Base-by-base conservation (phyloP, 2,797 vertebrate genomes). In the Poliocrania exsul region DNA sequence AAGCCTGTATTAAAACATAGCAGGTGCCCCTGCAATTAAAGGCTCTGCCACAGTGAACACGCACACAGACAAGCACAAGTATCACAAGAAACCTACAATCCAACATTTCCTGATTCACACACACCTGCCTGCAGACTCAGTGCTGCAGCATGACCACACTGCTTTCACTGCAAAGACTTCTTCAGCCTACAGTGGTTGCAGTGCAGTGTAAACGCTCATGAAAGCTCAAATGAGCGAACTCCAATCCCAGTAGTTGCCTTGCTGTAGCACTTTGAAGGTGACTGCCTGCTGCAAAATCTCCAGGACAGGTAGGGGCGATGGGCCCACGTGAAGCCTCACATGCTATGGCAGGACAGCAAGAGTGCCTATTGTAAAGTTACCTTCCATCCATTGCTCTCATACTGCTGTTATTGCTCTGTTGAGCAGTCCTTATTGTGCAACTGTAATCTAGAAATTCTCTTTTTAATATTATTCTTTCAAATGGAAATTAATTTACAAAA, bases 231-330 rank as follows among this genome's bases (percentile, higher is more conserved):
- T 69, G 61, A 79, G 50, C 54, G 28, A 51, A 50, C 50, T 74
- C 26, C 42, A 57, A 21, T 60, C 90, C 57, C 6, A 1, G 54
- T 18, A 79, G 62, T 50, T 86, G 50, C 72, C 70, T 86, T 75
- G 44, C 62, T 62, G 35, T 6, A 81, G 66, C 58, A 84, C 86
- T 82, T 57, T 17, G 69, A 71, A 93, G 94, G 58, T 33, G 21
- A 83, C 53, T 58, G 88, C 57, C 73, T 88, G 66, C 74, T 89
- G 83, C 80, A 86, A 78, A 88, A 73, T 49, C 66, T 54, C 90
- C 56, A 47, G 28, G 73, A 72, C 83, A 93, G 47, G 47, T 40
- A 40, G 66, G 70, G 83, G 86, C 86, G 86, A 86, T 70, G 72
- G 86, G 83, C 78, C 51, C 58, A 70, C 47, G 18, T 70, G 62